Evolutionary conservation across 1,140 invertebrate genomes (phyloP).

Genomic region (Mylabris phalerata): DNA sequence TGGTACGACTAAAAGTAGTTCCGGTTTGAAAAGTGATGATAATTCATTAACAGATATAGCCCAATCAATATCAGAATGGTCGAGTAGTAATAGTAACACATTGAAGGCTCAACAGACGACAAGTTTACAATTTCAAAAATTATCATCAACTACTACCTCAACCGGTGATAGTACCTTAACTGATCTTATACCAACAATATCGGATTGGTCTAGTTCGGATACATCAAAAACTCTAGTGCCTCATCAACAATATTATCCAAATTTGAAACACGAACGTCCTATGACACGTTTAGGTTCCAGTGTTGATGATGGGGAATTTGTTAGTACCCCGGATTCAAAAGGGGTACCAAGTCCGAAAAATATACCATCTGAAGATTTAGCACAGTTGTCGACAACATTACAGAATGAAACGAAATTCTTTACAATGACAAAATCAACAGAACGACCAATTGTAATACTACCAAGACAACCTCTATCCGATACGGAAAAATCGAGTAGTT

Average conservation of each 20-base stretch:
- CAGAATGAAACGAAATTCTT: conserved; percentile 19
- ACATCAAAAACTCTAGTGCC: conserved; percentile 29
- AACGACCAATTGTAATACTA: conserved; percentile 35
- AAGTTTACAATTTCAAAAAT: conserved; percentile 38
- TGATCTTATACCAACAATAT: conserved; percentile 37
- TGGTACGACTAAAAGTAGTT: conserved; percentile 53
- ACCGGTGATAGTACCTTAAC: conserved; percentile 39
- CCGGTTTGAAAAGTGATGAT: conserved; percentile 50
- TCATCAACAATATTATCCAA: conserved; percentile 26
- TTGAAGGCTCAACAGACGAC: conserved; percentile 30
- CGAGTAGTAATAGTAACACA: conserved; percentile 45
- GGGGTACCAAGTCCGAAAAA: conserved; percentile 32
- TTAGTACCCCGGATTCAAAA: conserved; percentile 21
- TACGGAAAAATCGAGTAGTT: conserved; percentile 40
- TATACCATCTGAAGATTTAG: conserved; percentile 36
- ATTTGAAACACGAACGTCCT: conserved; percentile 12
- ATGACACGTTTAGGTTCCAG: conserved; percentile 31
- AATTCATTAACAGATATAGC: conserved; percentile 51
- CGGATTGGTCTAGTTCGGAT: conserved; percentile 41
- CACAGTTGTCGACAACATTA: conserved; percentile 17
- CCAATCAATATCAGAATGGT: conserved; percentile 54
- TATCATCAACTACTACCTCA: conserved; percentile 35
- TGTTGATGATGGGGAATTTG: conserved; percentile 32
- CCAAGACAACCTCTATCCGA: conserved; percentile 32
- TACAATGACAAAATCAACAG: conserved; percentile 32